Evolutionary conservation across 2,113 vertebrate genomes (phyloP).

Genomic region (Alligator mississippiensis): DNA sequence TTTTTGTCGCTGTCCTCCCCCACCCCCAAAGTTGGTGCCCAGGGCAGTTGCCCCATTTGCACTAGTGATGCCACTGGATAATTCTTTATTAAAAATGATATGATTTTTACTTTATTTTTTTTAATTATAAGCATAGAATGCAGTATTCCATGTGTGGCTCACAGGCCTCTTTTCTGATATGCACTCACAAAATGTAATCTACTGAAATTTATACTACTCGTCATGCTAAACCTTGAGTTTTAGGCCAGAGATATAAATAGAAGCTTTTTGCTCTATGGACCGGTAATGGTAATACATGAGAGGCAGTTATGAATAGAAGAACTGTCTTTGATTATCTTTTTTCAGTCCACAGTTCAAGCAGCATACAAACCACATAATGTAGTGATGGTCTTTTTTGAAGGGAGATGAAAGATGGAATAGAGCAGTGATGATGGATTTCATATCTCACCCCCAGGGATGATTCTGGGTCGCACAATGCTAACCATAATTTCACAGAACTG

Average conservation of each 20-base stretch:
- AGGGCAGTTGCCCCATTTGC: too few relatives aligned
- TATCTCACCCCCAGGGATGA: background rate
- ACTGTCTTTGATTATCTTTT: background rate
- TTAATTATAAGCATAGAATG: background rate
- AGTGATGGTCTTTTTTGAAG: slow-evolving; percentile 19
- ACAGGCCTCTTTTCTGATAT: background rate
- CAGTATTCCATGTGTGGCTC: background rate
- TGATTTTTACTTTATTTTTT: background rate
- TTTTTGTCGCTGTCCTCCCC: too few relatives aligned
- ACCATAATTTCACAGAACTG: slow-evolving; percentile 35
- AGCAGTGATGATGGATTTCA: background rate
- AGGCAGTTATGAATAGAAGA: background rate
- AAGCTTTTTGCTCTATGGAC: background rate
- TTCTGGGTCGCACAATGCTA: slow-evolving; percentile 12
- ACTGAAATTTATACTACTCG: background rate
- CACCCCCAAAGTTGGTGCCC: too few relatives aligned
- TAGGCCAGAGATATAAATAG: background rate
- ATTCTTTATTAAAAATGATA: background rate
- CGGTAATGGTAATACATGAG: background rate
- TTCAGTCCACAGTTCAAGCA: background rate
- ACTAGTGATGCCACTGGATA: fast-evolving
- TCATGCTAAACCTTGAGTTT: background rate
- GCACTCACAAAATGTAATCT: background rate
- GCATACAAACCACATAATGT: slow-evolving; percentile 1
- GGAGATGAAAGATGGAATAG: slow-evolving; percentile 1